Percentiles rank a stretch among this genome's conserved stretches.
Conservation (phyloP, 2,113 vertebrate species). For the Nesogale talazaci region DNA sequence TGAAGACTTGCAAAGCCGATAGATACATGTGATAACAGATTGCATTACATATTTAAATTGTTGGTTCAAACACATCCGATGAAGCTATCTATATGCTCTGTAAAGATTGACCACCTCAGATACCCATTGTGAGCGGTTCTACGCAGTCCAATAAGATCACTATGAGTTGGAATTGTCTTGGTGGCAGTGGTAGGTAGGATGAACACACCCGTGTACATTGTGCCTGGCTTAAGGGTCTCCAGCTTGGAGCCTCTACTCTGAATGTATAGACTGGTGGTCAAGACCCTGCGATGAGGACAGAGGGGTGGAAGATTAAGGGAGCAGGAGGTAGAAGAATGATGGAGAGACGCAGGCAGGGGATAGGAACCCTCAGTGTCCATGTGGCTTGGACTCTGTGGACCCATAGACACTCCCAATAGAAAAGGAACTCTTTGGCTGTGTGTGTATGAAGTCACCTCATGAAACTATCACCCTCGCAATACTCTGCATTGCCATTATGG, state of each 20-base stretch:
- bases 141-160: too few species aligned
- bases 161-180: too few species aligned
- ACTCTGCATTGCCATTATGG: constrained; percentile 56
- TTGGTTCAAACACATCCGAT: too few species aligned
- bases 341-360: neutral
- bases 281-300: neutral
- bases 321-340: neutral
- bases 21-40: constrained; percentile 11
- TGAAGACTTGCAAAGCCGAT: constrained; percentile 11
- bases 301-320: neutral
- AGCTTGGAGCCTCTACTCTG: neutral
- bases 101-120: too few species aligned
- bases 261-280: neutral
- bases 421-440: neutral
- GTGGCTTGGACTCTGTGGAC: neutral
- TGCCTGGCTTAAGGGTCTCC: neutral
- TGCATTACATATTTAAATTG: constrained; percentile 4
- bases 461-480: constrained; percentile 37
- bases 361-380: neutral
- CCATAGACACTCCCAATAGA: neutral
- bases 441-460: neutral
- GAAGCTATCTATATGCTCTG: too few species aligned
- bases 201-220: neutral
- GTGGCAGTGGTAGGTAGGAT: too few species aligned
- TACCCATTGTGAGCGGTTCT: too few species aligned